Evolutionary conservation across 1,140 invertebrate species (phyloP), one percentile per base, ranked within the genome.

Genomic region (Plodia interpunctella): DNA sequence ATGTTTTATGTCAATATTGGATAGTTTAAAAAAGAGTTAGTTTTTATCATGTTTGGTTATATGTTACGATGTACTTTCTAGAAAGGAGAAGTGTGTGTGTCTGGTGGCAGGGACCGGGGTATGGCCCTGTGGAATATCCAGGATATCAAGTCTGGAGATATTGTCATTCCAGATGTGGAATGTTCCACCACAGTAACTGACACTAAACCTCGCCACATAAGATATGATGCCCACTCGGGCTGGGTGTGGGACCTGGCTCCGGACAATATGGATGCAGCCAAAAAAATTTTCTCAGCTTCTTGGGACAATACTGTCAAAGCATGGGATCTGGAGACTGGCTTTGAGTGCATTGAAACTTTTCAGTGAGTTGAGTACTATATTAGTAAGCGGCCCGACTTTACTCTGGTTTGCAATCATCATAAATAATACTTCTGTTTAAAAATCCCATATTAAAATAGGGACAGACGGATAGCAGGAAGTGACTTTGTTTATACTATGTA

Each of bases 271-370:
- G 68, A 80, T 10, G 67, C 64, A 60, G 76, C 83, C 0, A 66
- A 74, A 0, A 64, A 70, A 53, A 60, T 90, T 20, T 88, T 86
- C 52, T 91, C 90, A 11, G 88, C 87, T 2, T 91, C 90, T 17
- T 91, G 90, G 90, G 90, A 91, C 60, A 89, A 85, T 57, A 83
- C 84, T 54, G 86, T 91, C 0, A 90, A 90, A 72, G 77, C 79
- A 17, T 91, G 90, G 90, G 88, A 90, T 55, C 68, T 90, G 25
- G 62, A 60, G n/a, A n/a, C n/a, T n/a, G n/a, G n/a, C n/a, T n/a
- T n/a, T n/a, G n/a, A n/a, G n/a, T n/a, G n/a, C n/a, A n/a, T n/a
- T n/a, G n/a, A n/a, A n/a, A n/a, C n/a, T n/a, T n/a, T n/a, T n/a
- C n/a, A n/a, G n/a, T n/a, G n/a, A n/a, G n/a, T n/a, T n/a, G n/a